Percentiles rank a stretch among this genome's conserved stretches.
phyloP scores from a whole-genome alignment of 2,888 invertebrate genomes.

The Hydrotaea cyrtoneurina region DNA sequence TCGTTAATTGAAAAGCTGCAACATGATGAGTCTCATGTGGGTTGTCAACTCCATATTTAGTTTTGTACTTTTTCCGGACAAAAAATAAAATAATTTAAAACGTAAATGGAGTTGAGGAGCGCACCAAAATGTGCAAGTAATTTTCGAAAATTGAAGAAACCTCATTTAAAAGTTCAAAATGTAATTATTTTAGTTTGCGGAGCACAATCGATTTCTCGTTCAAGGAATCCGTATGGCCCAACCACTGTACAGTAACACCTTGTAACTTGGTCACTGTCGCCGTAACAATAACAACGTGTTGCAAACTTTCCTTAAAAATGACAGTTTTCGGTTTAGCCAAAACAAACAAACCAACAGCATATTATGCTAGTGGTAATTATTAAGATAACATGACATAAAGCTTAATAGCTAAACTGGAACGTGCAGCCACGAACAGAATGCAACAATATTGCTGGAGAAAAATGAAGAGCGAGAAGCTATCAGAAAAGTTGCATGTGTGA shows the following conservation, averaged over 20 bases:
- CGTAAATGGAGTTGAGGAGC: not conserved
- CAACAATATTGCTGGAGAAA: conserved; percentile 9
- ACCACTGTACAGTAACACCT: not conserved
- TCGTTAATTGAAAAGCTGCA: conserved; percentile 46
- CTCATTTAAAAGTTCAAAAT: not conserved
- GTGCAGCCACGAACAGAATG: conserved; percentile 8
- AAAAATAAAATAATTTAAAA: conserved; percentile 13
- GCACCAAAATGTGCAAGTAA: not conserved
- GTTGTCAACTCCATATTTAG: conserved; percentile 38
- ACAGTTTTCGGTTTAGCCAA: not conserved
- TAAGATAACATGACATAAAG: conserved; percentile 25
- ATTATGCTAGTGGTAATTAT: conserved; percentile 24
- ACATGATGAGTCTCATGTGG: conserved; percentile 48
- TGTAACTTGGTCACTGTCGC: not conserved
- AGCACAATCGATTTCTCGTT: too few species aligned
- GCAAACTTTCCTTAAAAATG: too few species aligned
- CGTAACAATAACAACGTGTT: too few species aligned
- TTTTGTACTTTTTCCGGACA: not conserved
- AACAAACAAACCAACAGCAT: not conserved
- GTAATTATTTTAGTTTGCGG: not conserved
- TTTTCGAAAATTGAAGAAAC: not conserved
- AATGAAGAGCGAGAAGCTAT: not conserved
- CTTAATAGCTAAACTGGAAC: conserved; percentile 20
- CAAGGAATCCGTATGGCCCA: too few species aligned
- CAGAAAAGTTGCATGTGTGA: conserved; percentile 26